Base-by-base conservation (phyloP, 2,113 vertebrate genomes). In the Hyla sarda region DNA sequence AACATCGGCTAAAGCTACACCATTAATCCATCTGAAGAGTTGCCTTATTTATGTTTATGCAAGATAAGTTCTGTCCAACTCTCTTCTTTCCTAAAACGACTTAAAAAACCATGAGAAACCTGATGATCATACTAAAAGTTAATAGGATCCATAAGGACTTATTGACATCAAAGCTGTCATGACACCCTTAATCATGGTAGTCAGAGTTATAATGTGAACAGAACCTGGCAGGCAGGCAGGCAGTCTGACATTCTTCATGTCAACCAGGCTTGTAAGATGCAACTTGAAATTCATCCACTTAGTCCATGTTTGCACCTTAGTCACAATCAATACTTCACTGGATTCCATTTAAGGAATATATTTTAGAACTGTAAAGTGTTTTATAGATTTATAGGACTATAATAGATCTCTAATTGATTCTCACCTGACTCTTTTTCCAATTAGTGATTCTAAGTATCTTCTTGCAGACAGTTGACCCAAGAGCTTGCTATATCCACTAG, bases 341-440 rank as follows among this genome's bases (percentile, higher is more conserved):
- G 8, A 41, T 8, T 8, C 41, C 8, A 8, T 8, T 8, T 41
- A 5, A 41, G 41, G 8, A 41, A 60, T 30, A 32, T 13, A 62
- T 65, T 69, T 69, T 8, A 41, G 14, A 6, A 3, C 67, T 41
- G 7, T 71, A 41, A 2, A 71, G 8, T 37, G 32, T 28, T 69
- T 30, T 19, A 34, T 71, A 16, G 0, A 41, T 41, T 41, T 41
- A 71, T 10, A 41, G 9, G 3, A 6, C 3, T 41, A 41, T 21
- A 37, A 11, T 4, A 41, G 34, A 71, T 50, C 7, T 23, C 32
- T 7, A 5, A 82, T 50, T 17, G 60, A 37, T 41, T 76, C 92
- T 92, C 93, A 98, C 98, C 96, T 96, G 92, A 97, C 94, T 88
- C 96, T 93, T 91, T 98, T 98, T 88, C 97, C 97, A 91, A 98